Evolutionary conservation across 2,797 vertebrate genomes (phyloP).

Genomic region (Brachyrhaphis roseni): DNA sequence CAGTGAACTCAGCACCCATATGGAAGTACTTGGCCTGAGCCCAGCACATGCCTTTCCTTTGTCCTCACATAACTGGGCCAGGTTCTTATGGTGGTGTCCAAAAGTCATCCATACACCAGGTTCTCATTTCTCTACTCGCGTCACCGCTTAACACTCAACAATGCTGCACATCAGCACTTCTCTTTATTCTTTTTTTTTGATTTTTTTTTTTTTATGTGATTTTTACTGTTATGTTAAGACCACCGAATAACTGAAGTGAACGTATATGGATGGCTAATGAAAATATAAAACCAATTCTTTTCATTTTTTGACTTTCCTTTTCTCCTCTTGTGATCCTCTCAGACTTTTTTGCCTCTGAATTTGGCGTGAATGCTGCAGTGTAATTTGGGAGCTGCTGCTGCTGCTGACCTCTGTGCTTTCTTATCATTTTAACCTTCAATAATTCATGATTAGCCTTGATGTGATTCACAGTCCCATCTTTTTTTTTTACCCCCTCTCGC

Average conservation of each 20-base stretch:
- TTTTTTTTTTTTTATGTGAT: slow-evolving; percentile 12
- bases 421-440: slow-evolving; percentile 60
- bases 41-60: slow-evolving; percentile 79
- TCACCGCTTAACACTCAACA: slow-evolving; percentile 14
- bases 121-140: slow-evolving; percentile 38
- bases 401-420: slow-evolving; percentile 45
- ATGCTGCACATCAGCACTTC: background rate
- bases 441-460: slow-evolving; percentile 68
- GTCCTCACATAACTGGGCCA: slow-evolving; percentile 78
- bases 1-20: slow-evolving; percentile 78
- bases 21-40: slow-evolving; percentile 77
- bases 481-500: slow-evolving; percentile 9
- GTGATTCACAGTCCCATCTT: slow-evolving; percentile 26
- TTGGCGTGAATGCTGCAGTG: slow-evolving; percentile 28
- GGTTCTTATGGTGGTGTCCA: slow-evolving; percentile 57
- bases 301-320: slow-evolving; percentile 23
- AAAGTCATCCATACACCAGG: slow-evolving; percentile 45
- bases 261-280: slow-evolving; percentile 16
- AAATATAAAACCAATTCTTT: slow-evolving; percentile 17
- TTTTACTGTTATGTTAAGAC: slow-evolving; percentile 9
- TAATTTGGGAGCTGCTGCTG: slow-evolving; percentile 37
- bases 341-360: slow-evolving; percentile 20
- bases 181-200: slow-evolving; percentile 30
- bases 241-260: slow-evolving; percentile 14
- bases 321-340: slow-evolving; percentile 11